Evolutionary conservation across 2,888 invertebrate genomes (phyloP).

Genomic region (Leptinotarsa tumamoca): DNA sequence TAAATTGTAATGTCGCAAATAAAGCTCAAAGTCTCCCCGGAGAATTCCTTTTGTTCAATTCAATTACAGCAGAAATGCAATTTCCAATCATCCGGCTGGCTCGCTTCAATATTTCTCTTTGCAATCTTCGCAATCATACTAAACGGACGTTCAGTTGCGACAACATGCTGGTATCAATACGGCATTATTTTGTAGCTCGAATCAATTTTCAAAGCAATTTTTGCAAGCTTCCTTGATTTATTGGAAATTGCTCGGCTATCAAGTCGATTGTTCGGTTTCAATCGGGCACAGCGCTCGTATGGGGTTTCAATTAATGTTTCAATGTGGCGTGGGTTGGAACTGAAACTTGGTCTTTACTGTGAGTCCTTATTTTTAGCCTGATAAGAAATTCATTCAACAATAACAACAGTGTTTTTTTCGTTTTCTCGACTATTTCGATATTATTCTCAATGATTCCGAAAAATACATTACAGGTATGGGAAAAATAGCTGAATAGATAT

Average conservation of each 20-base stretch:
- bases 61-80: constrained; percentile 13
- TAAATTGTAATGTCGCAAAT: background rate
- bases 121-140: constrained; percentile 25
- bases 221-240: constrained; percentile 22
- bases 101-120: constrained; percentile 19
- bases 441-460: too few relatives aligned
- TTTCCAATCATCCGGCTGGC: constrained; percentile 3
- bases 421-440: too few relatives aligned
- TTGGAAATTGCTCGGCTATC: constrained; percentile 24
- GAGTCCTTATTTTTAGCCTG: too few relatives aligned
- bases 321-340: background rate
- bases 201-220: constrained; percentile 27
- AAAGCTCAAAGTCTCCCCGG: background rate
- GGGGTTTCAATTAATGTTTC: background rate
- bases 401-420: too few relatives aligned
- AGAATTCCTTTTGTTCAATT: background rate
- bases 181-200: constrained; percentile 20
- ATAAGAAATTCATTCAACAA: too few relatives aligned
- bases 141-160: background rate
- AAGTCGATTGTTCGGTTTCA: constrained; percentile 18
- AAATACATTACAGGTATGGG: too few relatives aligned
- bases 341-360: background rate
- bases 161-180: constrained; percentile 18
- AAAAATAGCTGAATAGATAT: too few relatives aligned
- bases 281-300: background rate